These are phyloP conservation scores for Salpingus planirostris DNA, from an alignment of 2,888 invertebrate genomes.

Conservation along the genomic window DNA sequence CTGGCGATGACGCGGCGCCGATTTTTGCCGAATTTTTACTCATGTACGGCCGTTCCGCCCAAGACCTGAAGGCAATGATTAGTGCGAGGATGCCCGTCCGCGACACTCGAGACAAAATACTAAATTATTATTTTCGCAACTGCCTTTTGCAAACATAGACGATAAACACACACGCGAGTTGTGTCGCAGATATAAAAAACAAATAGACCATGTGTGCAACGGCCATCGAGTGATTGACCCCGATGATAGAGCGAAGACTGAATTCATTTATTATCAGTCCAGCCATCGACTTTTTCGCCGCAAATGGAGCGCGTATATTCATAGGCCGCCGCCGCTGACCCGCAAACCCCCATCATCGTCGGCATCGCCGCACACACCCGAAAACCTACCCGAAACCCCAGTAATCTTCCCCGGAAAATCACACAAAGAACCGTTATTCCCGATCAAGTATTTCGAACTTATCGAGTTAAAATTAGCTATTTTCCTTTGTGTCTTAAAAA, in stretches of 20 bases:
- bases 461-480: constrained; percentile 35
- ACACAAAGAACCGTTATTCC: constrained; percentile 6
- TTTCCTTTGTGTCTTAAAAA: no score
- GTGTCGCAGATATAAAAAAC: constrained; percentile 34
- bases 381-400: no score
- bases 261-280: constrained; percentile 24
- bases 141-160: constrained; percentile 35
- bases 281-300: constrained; percentile 20
- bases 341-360: no score
- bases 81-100: neutral
- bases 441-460: constrained; percentile 16
- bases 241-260: constrained; percentile 22
- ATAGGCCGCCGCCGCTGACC: no score
- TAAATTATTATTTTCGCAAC: constrained; percentile 30
- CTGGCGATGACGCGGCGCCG: neutral
- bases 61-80: no score
- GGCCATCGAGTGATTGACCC: constrained; percentile 35
- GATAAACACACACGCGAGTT: constrained; percentile 28
- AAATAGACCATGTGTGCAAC: constrained; percentile 37
- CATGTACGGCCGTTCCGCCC: no score
- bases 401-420: no score
- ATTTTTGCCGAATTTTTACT: no score
- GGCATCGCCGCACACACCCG: no score
- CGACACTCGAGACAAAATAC: constrained; percentile 4
- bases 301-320: constrained; percentile 17